Evolutionary conservation across 2,888 invertebrate genomes (phyloP).

Genomic region (Euzophera pinguis): DNA sequence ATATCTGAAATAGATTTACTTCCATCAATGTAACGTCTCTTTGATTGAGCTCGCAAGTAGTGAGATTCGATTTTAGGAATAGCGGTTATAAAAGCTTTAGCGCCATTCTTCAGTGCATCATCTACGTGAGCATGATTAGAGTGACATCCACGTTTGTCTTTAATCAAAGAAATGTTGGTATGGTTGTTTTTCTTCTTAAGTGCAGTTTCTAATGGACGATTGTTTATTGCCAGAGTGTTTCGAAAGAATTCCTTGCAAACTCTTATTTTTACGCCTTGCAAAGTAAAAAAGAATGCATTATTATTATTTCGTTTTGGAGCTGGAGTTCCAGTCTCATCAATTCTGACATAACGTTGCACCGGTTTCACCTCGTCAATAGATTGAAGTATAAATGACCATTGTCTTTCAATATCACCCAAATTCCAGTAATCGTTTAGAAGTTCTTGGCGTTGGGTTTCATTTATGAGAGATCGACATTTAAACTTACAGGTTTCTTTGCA

Average conservation of each 20-base stretch:
- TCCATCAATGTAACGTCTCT: constrained; percentile 21
- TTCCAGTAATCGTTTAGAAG: constrained; percentile 17
- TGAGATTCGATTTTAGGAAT: constrained; percentile 19
- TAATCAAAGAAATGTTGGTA: constrained; percentile 10
- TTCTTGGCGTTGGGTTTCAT: constrained; percentile 8
- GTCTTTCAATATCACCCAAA: constrained; percentile 19
- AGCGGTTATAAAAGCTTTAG: constrained; percentile 16
- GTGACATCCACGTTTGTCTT: constrained; percentile 18
- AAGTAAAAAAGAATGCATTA: constrained; percentile 17
- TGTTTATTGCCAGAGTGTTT: constrained; percentile 21
- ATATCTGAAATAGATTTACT: constrained; percentile 22
- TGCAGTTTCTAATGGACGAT: constrained; percentile 23
- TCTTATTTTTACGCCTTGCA: constrained; percentile 18
- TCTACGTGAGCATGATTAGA: constrained; percentile 15
- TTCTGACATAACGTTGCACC: constrained; percentile 18
- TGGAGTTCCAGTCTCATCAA: constrained; percentile 15
- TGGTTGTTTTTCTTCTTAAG: constrained; percentile 20
- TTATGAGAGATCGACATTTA: constrained; percentile 12
- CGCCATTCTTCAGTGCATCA: constrained; percentile 15
- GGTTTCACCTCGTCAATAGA: constrained; percentile 17
- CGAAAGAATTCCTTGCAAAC: constrained; percentile 23
- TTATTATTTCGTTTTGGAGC: constrained; percentile 12
- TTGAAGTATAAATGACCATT: constrained; percentile 20
- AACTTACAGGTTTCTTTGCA: constrained; percentile 18
- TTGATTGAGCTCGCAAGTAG: constrained; percentile 19